These are phyloP conservation scores for Melanotaenia maccullochi DNA, from an alignment of 2,797 vertebrate species.

Conservation along the genomic window DNA sequence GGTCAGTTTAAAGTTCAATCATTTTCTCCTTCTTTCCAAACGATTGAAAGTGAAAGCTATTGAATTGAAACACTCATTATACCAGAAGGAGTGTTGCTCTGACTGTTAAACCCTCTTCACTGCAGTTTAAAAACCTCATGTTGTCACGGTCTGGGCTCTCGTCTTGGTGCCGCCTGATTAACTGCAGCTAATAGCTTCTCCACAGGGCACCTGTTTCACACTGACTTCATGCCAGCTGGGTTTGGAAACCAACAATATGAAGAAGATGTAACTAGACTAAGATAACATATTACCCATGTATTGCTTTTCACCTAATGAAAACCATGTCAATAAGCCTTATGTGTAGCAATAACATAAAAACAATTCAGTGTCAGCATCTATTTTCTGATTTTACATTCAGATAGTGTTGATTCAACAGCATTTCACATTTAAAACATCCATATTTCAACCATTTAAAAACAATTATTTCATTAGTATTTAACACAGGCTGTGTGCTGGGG, in stretches of 20 bases:
- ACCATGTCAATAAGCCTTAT: slow-evolving; percentile 14
- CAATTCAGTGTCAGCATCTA: slow-evolving; percentile 9
- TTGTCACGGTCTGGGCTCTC: slow-evolving; percentile 43
- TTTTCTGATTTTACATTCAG: not conserved
- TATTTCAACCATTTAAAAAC: slow-evolving; percentile 18
- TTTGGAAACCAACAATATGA: slow-evolving; percentile 51
- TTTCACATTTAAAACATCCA: slow-evolving; percentile 19
- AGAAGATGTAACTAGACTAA: slow-evolving; percentile 38
- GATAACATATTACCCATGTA: slow-evolving; percentile 18
- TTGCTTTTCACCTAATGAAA: slow-evolving; percentile 42
- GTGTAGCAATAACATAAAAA: slow-evolving; percentile 22
- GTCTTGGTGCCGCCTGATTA: slow-evolving; percentile 51
- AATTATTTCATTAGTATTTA: not conserved
- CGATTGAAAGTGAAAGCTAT: not conserved
- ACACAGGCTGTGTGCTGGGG: slow-evolving; percentile 7
- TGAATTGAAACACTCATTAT: slow-evolving; percentile 24
- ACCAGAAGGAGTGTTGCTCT: slow-evolving; percentile 14
- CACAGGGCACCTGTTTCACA: slow-evolving; percentile 46
- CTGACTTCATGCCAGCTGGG: slow-evolving; percentile 39
- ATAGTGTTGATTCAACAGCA: slow-evolving; percentile 25
- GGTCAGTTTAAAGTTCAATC: slow-evolving; percentile 1
- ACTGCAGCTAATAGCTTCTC: slow-evolving; percentile 67
- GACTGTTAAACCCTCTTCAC: slow-evolving; percentile 19
- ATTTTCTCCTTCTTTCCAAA: not conserved
- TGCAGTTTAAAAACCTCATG: slow-evolving; percentile 42